Conservation (phyloP, 1,140 invertebrate genomes). For the Nebria ingens region DNA sequence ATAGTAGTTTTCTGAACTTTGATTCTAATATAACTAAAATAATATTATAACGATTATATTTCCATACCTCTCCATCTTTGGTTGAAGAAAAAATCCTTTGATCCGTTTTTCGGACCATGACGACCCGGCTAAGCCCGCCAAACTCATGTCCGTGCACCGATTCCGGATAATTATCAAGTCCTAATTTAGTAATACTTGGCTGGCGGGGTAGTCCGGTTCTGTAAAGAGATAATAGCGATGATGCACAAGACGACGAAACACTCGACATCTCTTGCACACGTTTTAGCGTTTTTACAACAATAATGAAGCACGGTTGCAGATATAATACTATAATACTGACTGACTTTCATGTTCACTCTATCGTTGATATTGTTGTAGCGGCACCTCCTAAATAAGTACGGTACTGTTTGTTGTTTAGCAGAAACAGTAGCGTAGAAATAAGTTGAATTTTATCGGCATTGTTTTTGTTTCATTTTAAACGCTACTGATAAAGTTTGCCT, state of each 20-base stretch:
- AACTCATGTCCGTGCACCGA: constrained; percentile 48
- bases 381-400: neutral
- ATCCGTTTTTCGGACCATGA: constrained; percentile 53
- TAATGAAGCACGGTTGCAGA: too few relatives aligned
- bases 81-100: constrained; percentile 42
- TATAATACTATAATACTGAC: neutral
- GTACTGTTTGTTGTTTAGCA: neutral
- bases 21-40: too few relatives aligned
- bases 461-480: neutral
- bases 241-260: neutral
- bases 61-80: constrained; percentile 32
- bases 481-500: too few relatives aligned
- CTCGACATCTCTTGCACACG: neutral
- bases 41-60: too few relatives aligned
- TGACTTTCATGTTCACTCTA: neutral
- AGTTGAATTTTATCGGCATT: too few relatives aligned
- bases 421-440: neutral
- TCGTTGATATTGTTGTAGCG: too few relatives aligned
- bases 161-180: constrained; percentile 9
- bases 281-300: too few relatives aligned
- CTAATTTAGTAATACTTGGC: neutral
- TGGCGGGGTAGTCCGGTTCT: neutral
- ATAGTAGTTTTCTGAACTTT: too few relatives aligned
- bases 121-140: constrained; percentile 44
- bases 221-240: neutral